These are phyloP conservation scores for Pachliopta kotzebuea DNA, from an alignment of 2,888 invertebrate genomes.

Conservation along the genomic window DNA sequence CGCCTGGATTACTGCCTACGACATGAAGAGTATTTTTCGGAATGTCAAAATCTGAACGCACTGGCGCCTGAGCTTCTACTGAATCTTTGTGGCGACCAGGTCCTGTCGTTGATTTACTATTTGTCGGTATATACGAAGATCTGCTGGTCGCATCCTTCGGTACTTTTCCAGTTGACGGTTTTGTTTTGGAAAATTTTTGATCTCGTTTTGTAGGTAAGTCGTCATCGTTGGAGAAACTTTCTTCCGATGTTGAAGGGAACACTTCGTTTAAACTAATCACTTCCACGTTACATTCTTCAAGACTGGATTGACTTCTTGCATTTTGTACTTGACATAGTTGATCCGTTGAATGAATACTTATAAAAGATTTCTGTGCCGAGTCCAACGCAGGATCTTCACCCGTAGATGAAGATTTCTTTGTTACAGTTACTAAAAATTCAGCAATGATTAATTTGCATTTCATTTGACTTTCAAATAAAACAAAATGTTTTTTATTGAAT, in stretches of 20 bases:
- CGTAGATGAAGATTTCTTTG: slow-evolving; percentile 59
- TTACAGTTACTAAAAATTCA: slow-evolving; percentile 58
- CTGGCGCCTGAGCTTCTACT: slow-evolving; percentile 54
- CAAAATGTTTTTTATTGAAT: slow-evolving; percentile 1
- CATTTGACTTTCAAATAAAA: neutral
- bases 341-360: slow-evolving; percentile 75
- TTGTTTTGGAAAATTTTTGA: slow-evolving; percentile 48
- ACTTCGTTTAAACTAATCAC: slow-evolving; percentile 70
- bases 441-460: slow-evolving; percentile 3
- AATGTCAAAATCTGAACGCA: slow-evolving; percentile 66
- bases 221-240: slow-evolving; percentile 69
- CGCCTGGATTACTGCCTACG: slow-evolving; percentile 72
- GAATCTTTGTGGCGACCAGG: slow-evolving; percentile 54
- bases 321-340: slow-evolving; percentile 66
- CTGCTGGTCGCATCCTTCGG: slow-evolving; percentile 47
- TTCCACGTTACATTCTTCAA: slow-evolving; percentile 71
- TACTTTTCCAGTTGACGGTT: slow-evolving; percentile 42
- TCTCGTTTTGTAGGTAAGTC: slow-evolving; percentile 52
- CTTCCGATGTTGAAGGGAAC: slow-evolving; percentile 74
- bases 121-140: slow-evolving; percentile 59
- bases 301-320: slow-evolving; percentile 46
- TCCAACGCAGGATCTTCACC: slow-evolving; percentile 49
- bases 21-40: slow-evolving; percentile 72
- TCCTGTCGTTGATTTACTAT: slow-evolving; percentile 68
- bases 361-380: slow-evolving; percentile 68